These are phyloP conservation scores for Sturnus vulgaris DNA, from an alignment of 2,113 vertebrate species.

Conservation along the genomic window DNA sequence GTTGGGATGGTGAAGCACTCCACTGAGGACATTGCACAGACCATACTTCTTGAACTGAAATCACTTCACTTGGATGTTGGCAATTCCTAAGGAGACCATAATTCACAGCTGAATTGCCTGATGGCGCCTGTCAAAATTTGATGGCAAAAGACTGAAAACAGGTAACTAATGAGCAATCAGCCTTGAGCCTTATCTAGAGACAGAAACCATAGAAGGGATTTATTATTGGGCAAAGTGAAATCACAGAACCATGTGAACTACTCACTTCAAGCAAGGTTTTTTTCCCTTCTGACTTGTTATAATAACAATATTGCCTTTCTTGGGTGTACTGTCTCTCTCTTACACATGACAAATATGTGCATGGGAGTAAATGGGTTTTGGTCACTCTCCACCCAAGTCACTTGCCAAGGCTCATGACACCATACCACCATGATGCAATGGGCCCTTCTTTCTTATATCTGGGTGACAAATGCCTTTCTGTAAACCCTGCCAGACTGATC, in stretches of 20 bases:
- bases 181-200: not conserved
- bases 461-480: not conserved
- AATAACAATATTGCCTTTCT: not conserved
- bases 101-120: not conserved
- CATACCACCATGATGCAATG: not conserved
- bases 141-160: not conserved
- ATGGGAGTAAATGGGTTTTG: not conserved
- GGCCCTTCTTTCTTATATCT: not conserved
- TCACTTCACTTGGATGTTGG: not conserved
- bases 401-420: not conserved
- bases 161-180: not conserved
- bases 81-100: not conserved
- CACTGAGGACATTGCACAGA: not conserved
- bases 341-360: not conserved
- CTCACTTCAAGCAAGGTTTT: not conserved
- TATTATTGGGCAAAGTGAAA: not conserved
- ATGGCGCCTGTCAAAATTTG: not conserved
- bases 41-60: not conserved
- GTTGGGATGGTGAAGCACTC: not conserved
- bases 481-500: not conserved
- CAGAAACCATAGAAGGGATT: not conserved
- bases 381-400: not conserved
- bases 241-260: not conserved
- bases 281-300: not conserved
- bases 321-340: not conserved